Base-by-base conservation (phyloP, 1,140 invertebrate species). In the Lethrus apterus region DNA sequence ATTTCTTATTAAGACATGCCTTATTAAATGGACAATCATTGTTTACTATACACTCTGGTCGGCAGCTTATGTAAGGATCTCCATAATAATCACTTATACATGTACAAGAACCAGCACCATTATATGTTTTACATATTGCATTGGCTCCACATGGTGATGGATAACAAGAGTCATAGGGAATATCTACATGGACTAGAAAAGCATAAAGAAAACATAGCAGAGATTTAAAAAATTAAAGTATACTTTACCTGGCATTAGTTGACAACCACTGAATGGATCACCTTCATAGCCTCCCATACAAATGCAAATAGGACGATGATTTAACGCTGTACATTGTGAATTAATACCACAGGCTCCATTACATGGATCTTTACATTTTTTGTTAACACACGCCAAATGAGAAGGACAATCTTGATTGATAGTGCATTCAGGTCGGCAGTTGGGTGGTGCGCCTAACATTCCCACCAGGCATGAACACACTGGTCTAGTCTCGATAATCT, bases 121-220 rank as follows among this genome's bases (percentile, higher is more conserved):
- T 79, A 54, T 71, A 71, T 67, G 89, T 84, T 59, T 78, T 80
- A 69, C 88, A 91, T 45, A 88, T 69, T 31, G 83, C 80, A 68
- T 89, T 89, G 23, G 79, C 70, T 46, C 88, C 88, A 64, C 88
- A 91, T 18, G 86, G 86, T 38, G 83, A 85, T 56, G 87, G 86
- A 64, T 84, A 79, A 63, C 86, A 89, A 54, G 85, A 84, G 59
- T 85, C 65, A 55, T 50, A 62, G 46, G 67, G 67, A 57, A 63
- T 63, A n/a, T n/a, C n/a, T 60, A 69, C 60, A 46, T 55, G 68
- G 50, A 58, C 59, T 62, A 60, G 15, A 54, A 57, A 26, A 51
- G 13, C 46, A 44, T 40, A 35, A 31, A 36, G 40, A 33, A 14
- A 24, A 47, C 18, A 48, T 31, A 58, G 31, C 36, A 43, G 19